Evolutionary conservation across 2,797 vertebrate species (phyloP).

Genomic region (Malurus splendens): DNA sequence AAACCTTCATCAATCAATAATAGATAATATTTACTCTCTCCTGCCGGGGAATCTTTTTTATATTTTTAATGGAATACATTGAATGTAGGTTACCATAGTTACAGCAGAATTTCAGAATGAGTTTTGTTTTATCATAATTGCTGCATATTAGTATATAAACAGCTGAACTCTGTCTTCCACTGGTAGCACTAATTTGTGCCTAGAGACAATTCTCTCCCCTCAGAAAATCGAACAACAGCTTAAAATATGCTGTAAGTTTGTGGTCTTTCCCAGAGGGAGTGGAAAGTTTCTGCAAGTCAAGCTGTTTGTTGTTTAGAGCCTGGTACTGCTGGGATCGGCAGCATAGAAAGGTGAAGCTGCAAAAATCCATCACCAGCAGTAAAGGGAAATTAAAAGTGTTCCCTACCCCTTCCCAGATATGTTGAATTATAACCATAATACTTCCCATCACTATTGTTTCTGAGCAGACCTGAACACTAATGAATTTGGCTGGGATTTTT

Average conservation of each 20-base stretch:
- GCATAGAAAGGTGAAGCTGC: conserved; percentile 36
- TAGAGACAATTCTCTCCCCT: conserved; percentile 60
- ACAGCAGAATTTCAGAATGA: conserved; percentile 66
- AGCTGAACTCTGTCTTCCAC: conserved; percentile 66
- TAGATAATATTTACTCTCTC: conserved; percentile 70
- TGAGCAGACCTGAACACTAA: conserved; percentile 19
- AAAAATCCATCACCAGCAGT: conserved; percentile 44
- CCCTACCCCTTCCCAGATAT: conserved; percentile 30
- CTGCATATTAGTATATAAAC: conserved; percentile 70
- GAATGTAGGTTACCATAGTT: conserved; percentile 70
- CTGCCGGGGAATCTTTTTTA: conserved; percentile 50
- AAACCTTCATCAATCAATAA: conserved; percentile 71
- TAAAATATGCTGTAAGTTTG: conserved; percentile 57
- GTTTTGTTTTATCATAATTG: conserved; percentile 77
- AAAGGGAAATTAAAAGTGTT: conserved; percentile 49
- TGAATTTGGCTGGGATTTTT: conserved; percentile 44
- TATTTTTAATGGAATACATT: conserved; percentile 67
- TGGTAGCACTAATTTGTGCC: conserved; percentile 66
- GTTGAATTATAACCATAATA: conserved; percentile 26
- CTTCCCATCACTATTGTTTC: conserved; percentile 28
- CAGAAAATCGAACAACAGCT: conserved; percentile 61
- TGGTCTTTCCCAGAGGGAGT: conserved; percentile 43
- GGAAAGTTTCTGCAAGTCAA: conserved; percentile 61
- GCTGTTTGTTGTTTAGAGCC: conserved; percentile 37
- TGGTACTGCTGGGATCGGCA: conserved; percentile 13